Percentiles rank a stretch among this genome's conserved stretches.
phyloP scores from a whole-genome alignment of 2,113 vertebrate species.

The Danionella cerebrum region DNA sequence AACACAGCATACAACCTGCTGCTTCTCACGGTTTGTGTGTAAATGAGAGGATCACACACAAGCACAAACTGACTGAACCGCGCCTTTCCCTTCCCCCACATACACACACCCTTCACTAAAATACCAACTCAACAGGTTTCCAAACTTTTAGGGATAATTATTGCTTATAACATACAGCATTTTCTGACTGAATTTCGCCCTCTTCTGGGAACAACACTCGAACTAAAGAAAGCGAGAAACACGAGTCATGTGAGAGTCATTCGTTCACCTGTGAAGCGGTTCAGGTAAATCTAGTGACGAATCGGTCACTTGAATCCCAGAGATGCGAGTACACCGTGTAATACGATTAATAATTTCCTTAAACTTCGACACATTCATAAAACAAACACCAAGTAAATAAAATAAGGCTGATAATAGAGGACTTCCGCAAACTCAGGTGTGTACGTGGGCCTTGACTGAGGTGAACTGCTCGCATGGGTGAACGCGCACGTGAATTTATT shows the following conservation, averaged over 20 bases:
- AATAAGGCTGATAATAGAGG: not conserved
- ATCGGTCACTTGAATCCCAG: too few species aligned
- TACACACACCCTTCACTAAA: slow-evolving; percentile 38
- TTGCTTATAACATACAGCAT: not conserved
- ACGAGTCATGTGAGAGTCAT: not conserved
- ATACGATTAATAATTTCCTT: not conserved
- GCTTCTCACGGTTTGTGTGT: slow-evolving; percentile 21
- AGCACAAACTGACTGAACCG: slow-evolving; percentile 41
- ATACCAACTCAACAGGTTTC: slow-evolving; percentile 43
- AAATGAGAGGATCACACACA: slow-evolving; percentile 29
- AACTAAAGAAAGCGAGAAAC: not conserved
- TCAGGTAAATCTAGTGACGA: not conserved
- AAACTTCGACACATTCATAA: not conserved
- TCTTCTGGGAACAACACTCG: not conserved
- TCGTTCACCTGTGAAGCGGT: not conserved
- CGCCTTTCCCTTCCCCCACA: slow-evolving; percentile 42
- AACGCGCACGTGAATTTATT: too few species aligned
- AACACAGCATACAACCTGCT: not conserved
- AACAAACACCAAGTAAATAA: not conserved
- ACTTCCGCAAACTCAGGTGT: slow-evolving; percentile 30
- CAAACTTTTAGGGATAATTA: not conserved
- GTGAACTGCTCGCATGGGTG: too few species aligned
- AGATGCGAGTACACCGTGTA: not conserved
- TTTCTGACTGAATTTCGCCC: not conserved
- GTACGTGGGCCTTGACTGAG: slow-evolving; percentile 1